Conservation (phyloP, 2,888 invertebrate species). For the Scaptodrosophila latifasciaeformis region DNA sequence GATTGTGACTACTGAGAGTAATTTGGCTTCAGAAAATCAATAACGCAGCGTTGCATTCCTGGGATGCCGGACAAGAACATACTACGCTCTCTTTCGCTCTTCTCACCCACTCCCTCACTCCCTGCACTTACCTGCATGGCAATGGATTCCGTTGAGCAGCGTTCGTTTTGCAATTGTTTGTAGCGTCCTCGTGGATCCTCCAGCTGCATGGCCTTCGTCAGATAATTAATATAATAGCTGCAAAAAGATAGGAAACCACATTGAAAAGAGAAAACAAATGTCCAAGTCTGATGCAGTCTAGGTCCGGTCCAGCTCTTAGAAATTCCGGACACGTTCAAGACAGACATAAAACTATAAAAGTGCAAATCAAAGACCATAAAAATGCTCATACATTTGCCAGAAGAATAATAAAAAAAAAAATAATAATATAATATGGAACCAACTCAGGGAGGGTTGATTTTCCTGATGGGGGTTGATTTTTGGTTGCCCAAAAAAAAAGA, state of each 20-base stretch:
- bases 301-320: too few species aligned
- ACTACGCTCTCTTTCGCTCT: too few species aligned
- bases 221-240: slow-evolving; percentile 86
- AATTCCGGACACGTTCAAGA: too few species aligned
- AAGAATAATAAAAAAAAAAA: not conserved
- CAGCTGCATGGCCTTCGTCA: slow-evolving; percentile 84
- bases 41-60: slow-evolving; percentile 3
- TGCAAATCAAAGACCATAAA: slow-evolving; percentile 50
- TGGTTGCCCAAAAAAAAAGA: too few species aligned
- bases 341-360: slow-evolving; percentile 32
- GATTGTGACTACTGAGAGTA: too few species aligned
- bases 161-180: slow-evolving; percentile 76
- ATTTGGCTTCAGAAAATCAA: slow-evolving; percentile 8
- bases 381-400: too few species aligned
- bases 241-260: slow-evolving; percentile 10
- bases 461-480: slow-evolving; percentile 30
- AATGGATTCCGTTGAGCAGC: slow-evolving; percentile 78
- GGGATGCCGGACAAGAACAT: too few species aligned
- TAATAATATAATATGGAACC: not conserved
- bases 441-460: not conserved
- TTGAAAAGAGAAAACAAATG: too few species aligned
- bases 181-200: slow-evolving; percentile 83
- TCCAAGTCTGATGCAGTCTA: slow-evolving; percentile 1
- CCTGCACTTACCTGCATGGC: slow-evolving; percentile 79
- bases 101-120: too few species aligned